phyloP scores from a whole-genome alignment of 1,140 invertebrate species.

The Heliothis subflexa region DNA sequence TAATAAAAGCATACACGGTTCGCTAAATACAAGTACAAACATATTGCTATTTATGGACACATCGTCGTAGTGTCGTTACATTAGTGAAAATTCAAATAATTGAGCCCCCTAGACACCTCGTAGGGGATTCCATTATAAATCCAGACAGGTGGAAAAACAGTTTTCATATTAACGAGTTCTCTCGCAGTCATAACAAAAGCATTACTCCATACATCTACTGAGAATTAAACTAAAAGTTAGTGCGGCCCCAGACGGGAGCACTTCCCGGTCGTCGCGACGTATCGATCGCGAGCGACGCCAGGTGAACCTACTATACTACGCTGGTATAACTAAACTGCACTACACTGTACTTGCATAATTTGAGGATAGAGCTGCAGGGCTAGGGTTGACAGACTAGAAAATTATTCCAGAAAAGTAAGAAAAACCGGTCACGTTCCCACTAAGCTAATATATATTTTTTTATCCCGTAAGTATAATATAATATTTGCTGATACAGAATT shows the following conservation, averaged over 20 bases:
- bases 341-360: constrained; percentile 45
- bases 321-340: constrained; percentile 36
- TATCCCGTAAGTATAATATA: background rate
- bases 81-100: background rate
- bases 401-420: background rate
- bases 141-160: background rate
- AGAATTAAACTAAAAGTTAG: constrained; percentile 43
- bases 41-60: constrained; percentile 9
- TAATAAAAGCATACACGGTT: background rate
- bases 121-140: background rate
- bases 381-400: constrained; percentile 8
- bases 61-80: background rate
- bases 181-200: constrained; percentile 3
- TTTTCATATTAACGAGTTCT: no score
- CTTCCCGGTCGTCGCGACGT: constrained; percentile 66
- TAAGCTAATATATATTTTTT: background rate
- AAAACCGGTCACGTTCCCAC: background rate
- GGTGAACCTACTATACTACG: constrained; percentile 46
- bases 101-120: no score
- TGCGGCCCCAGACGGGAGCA: constrained; percentile 26
- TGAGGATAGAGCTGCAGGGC: constrained; percentile 8
- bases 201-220: constrained; percentile 19
- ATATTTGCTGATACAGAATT: background rate
- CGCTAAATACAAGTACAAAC: background rate
- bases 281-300: constrained; percentile 74